Evolutionary conservation across 2,888 invertebrate species (phyloP).

Genomic region (Aproaerema taeniolella): DNA sequence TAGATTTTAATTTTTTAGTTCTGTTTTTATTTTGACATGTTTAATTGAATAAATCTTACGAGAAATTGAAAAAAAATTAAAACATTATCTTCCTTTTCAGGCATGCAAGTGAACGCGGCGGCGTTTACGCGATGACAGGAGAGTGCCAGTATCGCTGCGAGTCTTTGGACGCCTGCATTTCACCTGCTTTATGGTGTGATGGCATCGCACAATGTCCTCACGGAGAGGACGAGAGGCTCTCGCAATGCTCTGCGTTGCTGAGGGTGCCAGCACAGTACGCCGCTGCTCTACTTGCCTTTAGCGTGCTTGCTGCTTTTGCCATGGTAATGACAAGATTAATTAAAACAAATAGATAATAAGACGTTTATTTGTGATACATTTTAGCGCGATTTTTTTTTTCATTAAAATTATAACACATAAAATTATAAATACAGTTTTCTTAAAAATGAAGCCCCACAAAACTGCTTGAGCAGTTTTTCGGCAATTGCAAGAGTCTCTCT

Average conservation of each 20-base stretch:
- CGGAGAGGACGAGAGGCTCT: constrained; percentile 87
- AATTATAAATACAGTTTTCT: too few species aligned
- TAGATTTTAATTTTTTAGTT: too few species aligned
- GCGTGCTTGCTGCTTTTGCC: constrained; percentile 64
- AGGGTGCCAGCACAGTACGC: constrained; percentile 87
- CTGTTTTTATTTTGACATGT: too few species aligned
- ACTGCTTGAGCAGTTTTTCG: too few species aligned
- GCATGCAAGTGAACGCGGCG: constrained; percentile 69
- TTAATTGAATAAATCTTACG: too few species aligned
- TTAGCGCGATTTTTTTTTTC: too few species aligned
- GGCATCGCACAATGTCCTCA: constrained; percentile 87
- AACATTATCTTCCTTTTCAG: constrained; percentile 38
- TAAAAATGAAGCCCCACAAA: too few species aligned
- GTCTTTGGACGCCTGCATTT: constrained; percentile 89
- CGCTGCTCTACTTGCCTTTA: constrained; percentile 72
- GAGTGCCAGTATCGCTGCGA: constrained; percentile 87
- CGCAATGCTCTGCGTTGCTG: constrained; percentile 87
- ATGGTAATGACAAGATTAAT: too few species aligned
- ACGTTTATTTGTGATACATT: too few species aligned
- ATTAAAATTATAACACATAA: too few species aligned
- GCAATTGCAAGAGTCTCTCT: too few species aligned
- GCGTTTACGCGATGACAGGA: constrained; percentile 79
- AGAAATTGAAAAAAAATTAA: background rate
- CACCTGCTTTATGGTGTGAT: constrained; percentile 88
- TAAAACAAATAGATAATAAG: too few species aligned